Evolutionary conservation across 2,797 vertebrate species (phyloP).

Genomic region (Gymnodraco acuticeps): DNA sequence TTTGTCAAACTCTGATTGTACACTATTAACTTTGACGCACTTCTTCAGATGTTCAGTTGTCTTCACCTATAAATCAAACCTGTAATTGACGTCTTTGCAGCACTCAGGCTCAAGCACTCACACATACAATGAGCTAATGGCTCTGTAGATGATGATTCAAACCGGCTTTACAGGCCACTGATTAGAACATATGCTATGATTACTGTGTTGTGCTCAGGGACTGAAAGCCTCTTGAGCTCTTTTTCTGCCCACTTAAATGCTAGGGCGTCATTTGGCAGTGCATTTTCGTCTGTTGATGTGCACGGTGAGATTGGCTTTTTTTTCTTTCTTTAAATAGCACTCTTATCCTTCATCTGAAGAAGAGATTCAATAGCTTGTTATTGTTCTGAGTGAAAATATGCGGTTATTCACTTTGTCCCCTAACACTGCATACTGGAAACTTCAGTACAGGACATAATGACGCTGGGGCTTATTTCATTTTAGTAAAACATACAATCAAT

Average conservation of each 20-base stretch:
- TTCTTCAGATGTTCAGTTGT: background rate
- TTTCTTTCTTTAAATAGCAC: conserved; percentile 21
- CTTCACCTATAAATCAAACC: conserved; percentile 5
- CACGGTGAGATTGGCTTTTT: conserved; percentile 5
- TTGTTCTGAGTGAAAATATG: conserved; percentile 27
- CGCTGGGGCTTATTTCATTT: background rate
- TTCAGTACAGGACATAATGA: background rate
- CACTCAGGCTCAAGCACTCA: background rate
- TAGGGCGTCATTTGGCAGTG: conserved; percentile 5
- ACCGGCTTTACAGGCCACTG: conserved; percentile 1
- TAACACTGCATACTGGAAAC: background rate
- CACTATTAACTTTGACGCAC: too few relatives aligned
- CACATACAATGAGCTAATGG: conserved; percentile 35
- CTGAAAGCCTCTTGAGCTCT: conserved; percentile 3
- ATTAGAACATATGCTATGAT: conserved; percentile 40
- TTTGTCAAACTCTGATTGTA: conserved; percentile 15
- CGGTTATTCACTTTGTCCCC: background rate
- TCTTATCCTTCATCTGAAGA: conserved; percentile 28
- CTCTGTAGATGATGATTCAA: conserved; percentile 17
- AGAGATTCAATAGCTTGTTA: conserved; percentile 8
- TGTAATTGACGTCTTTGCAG: conserved; percentile 26
- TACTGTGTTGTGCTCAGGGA: conserved; percentile 19
- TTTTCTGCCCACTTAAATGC: conserved; percentile 26
- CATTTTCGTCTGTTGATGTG: conserved; percentile 3
- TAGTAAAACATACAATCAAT: background rate